These are phyloP conservation scores for Araneus ventricosus DNA, from an alignment of 1,140 invertebrate genomes.

Conservation along the genomic window DNA sequence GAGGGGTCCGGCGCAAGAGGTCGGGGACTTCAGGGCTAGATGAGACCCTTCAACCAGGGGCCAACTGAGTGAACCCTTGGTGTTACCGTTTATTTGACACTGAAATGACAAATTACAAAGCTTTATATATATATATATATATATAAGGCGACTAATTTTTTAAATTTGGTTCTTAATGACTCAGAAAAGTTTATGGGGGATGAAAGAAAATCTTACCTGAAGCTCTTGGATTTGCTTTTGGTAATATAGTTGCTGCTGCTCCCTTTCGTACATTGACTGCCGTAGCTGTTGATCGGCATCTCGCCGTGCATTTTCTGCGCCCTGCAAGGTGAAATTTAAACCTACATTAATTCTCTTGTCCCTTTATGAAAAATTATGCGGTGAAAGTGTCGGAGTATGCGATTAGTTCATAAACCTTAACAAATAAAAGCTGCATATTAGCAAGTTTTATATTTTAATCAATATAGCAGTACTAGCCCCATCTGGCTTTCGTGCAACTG, in stretches of 20 bases:
- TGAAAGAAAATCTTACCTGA: constrained; percentile 79
- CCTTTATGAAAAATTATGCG: no score
- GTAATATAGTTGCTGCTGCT: constrained; percentile 82
- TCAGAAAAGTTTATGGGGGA: no score
- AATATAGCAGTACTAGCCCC: no score
- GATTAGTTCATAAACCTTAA: no score
- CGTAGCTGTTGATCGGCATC: constrained; percentile 41
- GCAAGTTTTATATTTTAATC: no score
- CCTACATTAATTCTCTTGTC: not conserved
- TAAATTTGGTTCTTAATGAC: no score
- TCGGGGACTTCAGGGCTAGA: constrained; percentile 77
- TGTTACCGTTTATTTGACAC: constrained; percentile 78
- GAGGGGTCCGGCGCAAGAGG: constrained; percentile 80
- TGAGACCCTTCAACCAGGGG: constrained; percentile 82
- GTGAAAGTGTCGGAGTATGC: no score
- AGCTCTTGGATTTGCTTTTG: constrained; percentile 83
- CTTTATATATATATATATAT: no score
- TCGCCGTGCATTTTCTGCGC: constrained; percentile 12
- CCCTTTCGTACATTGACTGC: constrained; percentile 79
- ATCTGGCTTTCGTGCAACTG: no score
- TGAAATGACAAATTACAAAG: constrained; percentile 50
- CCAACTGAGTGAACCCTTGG: constrained; percentile 79
- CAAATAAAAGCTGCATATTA: no score
- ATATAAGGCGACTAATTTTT: no score
- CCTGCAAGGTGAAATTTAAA: constrained; percentile 4